Evolutionary conservation across 1,140 invertebrate species (phyloP).

Genomic region (Neodiprion pinetum): DNA sequence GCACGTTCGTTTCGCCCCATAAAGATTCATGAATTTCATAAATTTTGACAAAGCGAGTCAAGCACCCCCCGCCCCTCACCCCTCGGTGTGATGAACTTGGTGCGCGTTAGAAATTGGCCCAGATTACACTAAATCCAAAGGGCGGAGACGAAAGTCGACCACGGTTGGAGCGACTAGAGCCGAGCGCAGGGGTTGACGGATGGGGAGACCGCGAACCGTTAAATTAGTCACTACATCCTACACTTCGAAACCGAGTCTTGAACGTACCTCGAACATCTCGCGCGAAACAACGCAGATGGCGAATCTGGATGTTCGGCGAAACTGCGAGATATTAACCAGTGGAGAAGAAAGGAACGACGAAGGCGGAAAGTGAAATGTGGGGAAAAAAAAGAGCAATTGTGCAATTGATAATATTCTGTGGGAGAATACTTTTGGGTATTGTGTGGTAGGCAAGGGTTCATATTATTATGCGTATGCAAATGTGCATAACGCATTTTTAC

Average conservation of each 20-base stretch:
- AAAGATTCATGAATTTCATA: conserved; percentile 3
- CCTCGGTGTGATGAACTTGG: conserved; percentile 2
- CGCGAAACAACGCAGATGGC: background rate
- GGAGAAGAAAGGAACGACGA: background rate
- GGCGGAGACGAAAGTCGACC: conserved; percentile 1
- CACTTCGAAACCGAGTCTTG: background rate
- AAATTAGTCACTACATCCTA: conserved; percentile 16
- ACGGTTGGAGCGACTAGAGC: conserved; percentile 2
- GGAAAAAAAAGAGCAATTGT: background rate
- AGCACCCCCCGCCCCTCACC: background rate
- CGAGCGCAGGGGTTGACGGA: background rate
- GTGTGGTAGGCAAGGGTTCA: too few species aligned
- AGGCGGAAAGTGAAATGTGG: background rate
- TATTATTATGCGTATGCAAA: too few species aligned
- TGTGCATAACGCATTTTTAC: too few species aligned
- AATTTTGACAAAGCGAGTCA: background rate
- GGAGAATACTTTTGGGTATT: too few species aligned
- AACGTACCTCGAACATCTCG: background rate
- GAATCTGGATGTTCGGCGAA: background rate
- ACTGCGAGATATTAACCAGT: background rate
- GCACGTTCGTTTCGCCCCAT: background rate
- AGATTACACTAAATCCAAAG: conserved; percentile 13
- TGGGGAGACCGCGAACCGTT: conserved; percentile 15
- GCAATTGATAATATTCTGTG: too few species aligned
- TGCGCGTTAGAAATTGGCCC: conserved; percentile 12